These are phyloP conservation scores for Aricia agestis DNA, from an alignment of 1,140 invertebrate species.

Conservation along the genomic window DNA sequence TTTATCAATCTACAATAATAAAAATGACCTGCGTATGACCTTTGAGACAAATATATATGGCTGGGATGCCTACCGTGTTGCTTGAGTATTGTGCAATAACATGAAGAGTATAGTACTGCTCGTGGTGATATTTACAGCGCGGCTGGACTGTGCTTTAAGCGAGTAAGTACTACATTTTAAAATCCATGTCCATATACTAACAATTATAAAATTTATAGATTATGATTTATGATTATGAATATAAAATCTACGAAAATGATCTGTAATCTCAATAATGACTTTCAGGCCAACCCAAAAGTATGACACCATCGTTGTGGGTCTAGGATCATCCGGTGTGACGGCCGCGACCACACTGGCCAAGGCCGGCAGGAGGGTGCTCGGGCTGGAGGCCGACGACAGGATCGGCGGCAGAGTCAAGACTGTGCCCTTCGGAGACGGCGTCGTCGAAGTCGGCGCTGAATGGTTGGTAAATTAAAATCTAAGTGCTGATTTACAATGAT, in stretches of 20 bases:
- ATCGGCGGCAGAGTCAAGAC: conserved; percentile 57
- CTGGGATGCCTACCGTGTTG: too few species aligned
- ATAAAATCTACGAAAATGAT: not conserved
- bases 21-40: not conserved
- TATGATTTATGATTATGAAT: too few species aligned
- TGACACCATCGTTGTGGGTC: conserved; percentile 7
- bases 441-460: conserved; percentile 57
- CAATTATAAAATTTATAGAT: too few species aligned
- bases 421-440: conserved; percentile 52
- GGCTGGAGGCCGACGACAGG: conserved; percentile 77
- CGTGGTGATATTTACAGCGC: too few species aligned
- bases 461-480: conserved; percentile 37
- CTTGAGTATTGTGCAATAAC: too few species aligned
- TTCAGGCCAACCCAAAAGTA: not conserved
- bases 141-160: too few species aligned
- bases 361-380: conserved; percentile 59
- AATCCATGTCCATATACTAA: too few species aligned
- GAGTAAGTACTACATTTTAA: too few species aligned
- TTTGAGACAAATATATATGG: not conserved
- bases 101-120: too few species aligned
- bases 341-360: not conserved
- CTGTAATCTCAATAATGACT: not conserved
- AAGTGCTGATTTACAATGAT: too few species aligned
- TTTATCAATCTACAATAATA: not conserved
- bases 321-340: conserved; percentile 8